A percentile compares a stretch with the other conserved stretches of the same genome.
These are phyloP conservation scores for Andrena hattorfiana DNA, from an alignment of 2,888 invertebrate species.

Conservation along the genomic window DNA sequence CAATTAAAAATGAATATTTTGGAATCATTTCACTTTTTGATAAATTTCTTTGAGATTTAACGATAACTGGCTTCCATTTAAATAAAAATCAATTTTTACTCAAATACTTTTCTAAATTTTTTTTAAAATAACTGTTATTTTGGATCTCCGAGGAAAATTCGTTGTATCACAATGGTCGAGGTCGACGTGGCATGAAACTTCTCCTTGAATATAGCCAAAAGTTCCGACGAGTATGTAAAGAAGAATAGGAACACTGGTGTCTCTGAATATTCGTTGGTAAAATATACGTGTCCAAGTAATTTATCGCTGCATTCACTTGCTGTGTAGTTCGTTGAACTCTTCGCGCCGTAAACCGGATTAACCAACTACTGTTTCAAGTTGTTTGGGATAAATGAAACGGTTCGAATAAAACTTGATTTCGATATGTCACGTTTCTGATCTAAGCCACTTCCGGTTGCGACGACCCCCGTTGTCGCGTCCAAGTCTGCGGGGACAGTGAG, in stretches of 20 bases:
- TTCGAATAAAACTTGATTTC: slow-evolving; percentile 60
- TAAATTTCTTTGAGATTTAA: too few species aligned
- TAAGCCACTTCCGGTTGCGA: slow-evolving; percentile 21
- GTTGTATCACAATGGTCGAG: too few species aligned
- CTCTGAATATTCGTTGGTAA: not conserved
- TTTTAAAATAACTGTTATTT: too few species aligned
- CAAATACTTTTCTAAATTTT: too few species aligned
- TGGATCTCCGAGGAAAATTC: too few species aligned
- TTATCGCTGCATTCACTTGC: slow-evolving; percentile 7
- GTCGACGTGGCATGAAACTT: not conserved
- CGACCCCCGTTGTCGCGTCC: slow-evolving; percentile 11
- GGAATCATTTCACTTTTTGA: too few species aligned
- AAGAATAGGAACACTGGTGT: not conserved
- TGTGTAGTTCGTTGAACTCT: slow-evolving; percentile 35
- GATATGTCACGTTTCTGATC: slow-evolving; percentile 62
- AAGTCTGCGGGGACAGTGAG: slow-evolving; percentile 32
- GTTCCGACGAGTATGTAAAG: not conserved
- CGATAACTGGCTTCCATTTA: too few species aligned
- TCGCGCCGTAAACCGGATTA: slow-evolving; percentile 1
- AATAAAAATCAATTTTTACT: too few species aligned
- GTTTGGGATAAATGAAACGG: slow-evolving; percentile 46
- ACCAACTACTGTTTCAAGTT: slow-evolving; percentile 20
- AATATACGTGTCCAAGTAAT: not conserved
- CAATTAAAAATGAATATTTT: too few species aligned
- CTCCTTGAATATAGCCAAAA: not conserved